These are phyloP conservation scores for Temnopleurus reevesii DNA, from an alignment of 53 echinoderm and acorn worm genomes.

Conservation along the genomic window DNA sequence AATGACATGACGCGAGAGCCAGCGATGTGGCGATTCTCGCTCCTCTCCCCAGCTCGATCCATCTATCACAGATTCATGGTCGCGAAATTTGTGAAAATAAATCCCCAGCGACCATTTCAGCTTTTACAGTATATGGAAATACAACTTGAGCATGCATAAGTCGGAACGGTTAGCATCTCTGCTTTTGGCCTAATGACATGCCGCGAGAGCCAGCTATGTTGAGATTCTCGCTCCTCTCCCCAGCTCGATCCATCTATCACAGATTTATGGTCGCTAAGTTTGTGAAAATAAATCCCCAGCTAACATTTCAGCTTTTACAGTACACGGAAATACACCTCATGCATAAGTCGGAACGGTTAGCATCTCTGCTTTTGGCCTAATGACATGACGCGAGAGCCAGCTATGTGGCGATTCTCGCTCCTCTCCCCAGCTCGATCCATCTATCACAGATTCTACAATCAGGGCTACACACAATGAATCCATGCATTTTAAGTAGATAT, in stretches of 20 bases:
- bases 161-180: too few relatives aligned
- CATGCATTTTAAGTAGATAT: slow-evolving; percentile 23
- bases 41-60: background rate
- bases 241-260: background rate
- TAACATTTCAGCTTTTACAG: too few relatives aligned
- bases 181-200: too few relatives aligned
- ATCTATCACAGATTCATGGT: background rate
- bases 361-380: too few relatives aligned
- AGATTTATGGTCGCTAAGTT: too few relatives aligned
- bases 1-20: background rate
- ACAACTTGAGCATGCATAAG: too few relatives aligned
- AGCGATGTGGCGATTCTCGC: slow-evolving; percentile 5
- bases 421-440: background rate
- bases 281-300: too few relatives aligned
- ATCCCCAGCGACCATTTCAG: too few relatives aligned
- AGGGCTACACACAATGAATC: background rate
- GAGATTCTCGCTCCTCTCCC: background rate
- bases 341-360: too few relatives aligned
- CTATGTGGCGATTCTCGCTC: slow-evolving; percentile 10
- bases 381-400: background rate
- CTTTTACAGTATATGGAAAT: too few relatives aligned
- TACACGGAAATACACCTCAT: too few relatives aligned
- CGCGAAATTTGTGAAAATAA: too few relatives aligned
- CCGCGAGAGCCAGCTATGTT: background rate
- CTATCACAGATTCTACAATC: background rate